Evolutionary conservation across 2,113 vertebrate species (phyloP), one percentile per base, ranked within the genome.

Genomic region (Spermophilus dauricus): DNA sequence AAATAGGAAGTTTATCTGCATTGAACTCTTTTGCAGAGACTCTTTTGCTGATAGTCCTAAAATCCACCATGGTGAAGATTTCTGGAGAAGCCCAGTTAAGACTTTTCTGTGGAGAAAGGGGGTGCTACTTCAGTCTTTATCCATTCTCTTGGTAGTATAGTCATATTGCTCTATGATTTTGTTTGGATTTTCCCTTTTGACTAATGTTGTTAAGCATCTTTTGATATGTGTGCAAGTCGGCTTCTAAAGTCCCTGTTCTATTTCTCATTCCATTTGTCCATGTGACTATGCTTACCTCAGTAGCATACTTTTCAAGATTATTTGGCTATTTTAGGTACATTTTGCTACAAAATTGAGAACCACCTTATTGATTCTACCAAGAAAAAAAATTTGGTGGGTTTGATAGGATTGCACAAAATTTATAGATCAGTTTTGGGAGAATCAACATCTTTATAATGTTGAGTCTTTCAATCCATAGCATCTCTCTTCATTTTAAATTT

Each of bases 321-420:
- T 93, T 76, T 81, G 58, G 6, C 48, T 92, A 63, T 61, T 83
- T 96, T 89, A 85, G 26, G 22, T 89, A 42, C 32, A 81, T 86
- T 85, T 75, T 9, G 58, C 75, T 53, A 70, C 72, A 65, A 87
- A 63, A 73, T 78, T 72, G 72, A 85, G 32, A n/a, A 84, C 61
- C n/a, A 67, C 11, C 14, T 75, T 58, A 4, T 58, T 51, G 58
- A 67, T 86, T 73, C 48, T 8, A 93, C 22, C 20, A 28, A 20
- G 14, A 26, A 30, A 30, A 30, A 30, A 70, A 39, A 58, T 20
- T n/a, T 83, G 51, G n/a, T 86, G 42, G 2, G 5, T 91, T 83
- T 82, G 24, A 56, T 83, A 77, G 26, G 20, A 48, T 84, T 72
- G 6, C 61, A 63, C 61, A 9, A 63, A 63, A 63, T 63, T 53